These are phyloP conservation scores for Euglossa dilemma DNA, from an alignment of 1,140 invertebrate species.

Conservation along the genomic window DNA sequence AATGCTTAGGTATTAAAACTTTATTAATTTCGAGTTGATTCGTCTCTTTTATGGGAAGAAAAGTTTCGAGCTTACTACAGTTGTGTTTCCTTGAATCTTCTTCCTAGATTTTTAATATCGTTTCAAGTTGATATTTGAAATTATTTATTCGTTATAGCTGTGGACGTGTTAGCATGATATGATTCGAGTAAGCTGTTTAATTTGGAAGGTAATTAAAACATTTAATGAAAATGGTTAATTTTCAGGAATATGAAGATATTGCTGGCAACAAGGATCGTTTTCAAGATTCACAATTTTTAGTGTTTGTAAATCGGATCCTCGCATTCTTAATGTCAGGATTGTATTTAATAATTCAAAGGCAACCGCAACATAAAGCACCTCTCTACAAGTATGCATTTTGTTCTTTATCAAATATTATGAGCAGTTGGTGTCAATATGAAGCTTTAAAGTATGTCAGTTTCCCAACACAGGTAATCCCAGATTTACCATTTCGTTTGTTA, in stretches of 20 bases:
- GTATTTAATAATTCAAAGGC: constrained; percentile 85
- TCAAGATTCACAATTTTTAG: constrained; percentile 96
- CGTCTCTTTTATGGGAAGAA: not conserved
- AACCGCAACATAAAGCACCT: constrained; percentile 91
- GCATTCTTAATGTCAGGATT: constrained; percentile 90
- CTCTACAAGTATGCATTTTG: constrained; percentile 98
- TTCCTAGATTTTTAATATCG: not conserved
- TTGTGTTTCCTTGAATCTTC: not conserved
- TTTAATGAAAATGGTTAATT: constrained; percentile 46
- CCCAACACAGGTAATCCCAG: constrained; percentile 91
- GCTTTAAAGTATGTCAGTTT: constrained; percentile 99
- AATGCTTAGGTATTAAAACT: not conserved
- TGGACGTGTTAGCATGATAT: not conserved
- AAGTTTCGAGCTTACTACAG: not conserved
- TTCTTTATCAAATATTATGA: constrained; percentile 98
- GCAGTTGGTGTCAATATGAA: constrained; percentile 99
- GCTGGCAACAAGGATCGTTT: constrained; percentile 88
- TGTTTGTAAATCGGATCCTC: constrained; percentile 95
- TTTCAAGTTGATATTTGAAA: not conserved
- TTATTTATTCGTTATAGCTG: not conserved
- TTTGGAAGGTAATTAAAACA: not conserved
- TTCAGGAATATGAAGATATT: constrained; percentile 86
- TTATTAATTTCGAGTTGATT: not conserved
- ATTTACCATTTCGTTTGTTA: not conserved
- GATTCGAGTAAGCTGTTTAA: too few relatives aligned